A percentile compares a stretch with the other conserved stretches of the same genome.
phyloP scores from a whole-genome alignment of 2,113 vertebrate genomes.

The Ciconia boyciana region DNA sequence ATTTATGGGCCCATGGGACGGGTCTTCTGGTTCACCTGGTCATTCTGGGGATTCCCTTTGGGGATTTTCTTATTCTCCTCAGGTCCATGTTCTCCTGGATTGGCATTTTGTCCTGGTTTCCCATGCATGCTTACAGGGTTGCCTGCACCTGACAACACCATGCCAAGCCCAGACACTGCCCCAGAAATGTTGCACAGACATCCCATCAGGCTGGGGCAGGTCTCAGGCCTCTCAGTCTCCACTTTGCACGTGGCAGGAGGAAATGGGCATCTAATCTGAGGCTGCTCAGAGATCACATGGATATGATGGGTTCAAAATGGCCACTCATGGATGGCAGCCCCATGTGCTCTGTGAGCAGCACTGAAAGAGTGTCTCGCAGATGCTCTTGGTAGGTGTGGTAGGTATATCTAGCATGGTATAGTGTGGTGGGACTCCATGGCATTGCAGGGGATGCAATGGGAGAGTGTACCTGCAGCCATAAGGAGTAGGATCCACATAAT shows the following conservation, averaged over 20 bases:
- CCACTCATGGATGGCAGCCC: rapidly evolving
- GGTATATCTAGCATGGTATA: neutral
- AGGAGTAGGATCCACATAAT: neutral
- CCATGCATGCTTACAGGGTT: rapidly evolving
- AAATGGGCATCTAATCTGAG: neutral
- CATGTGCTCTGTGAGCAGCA: neutral
- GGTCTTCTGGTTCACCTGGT: neutral
- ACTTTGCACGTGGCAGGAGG: neutral
- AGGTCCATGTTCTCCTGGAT: neutral
- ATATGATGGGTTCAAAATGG: neutral
- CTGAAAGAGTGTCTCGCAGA: neutral
- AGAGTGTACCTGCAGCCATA: neutral
- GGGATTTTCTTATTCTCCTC: neutral
- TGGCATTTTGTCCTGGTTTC: neutral
- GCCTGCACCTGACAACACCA: rapidly evolving
- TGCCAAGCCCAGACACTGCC: neutral
- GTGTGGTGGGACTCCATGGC: rapidly evolving
- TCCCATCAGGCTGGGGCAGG: neutral
- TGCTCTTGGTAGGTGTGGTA: neutral
- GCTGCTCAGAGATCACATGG: neutral
- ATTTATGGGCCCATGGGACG: neutral
- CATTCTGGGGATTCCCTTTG: neutral
- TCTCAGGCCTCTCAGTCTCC: rapidly evolving
- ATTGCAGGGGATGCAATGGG: neutral
- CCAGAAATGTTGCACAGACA: rapidly evolving